Evolutionary conservation across 2,888 invertebrate species (phyloP).

Genomic region (Volucella zonaria): DNA sequence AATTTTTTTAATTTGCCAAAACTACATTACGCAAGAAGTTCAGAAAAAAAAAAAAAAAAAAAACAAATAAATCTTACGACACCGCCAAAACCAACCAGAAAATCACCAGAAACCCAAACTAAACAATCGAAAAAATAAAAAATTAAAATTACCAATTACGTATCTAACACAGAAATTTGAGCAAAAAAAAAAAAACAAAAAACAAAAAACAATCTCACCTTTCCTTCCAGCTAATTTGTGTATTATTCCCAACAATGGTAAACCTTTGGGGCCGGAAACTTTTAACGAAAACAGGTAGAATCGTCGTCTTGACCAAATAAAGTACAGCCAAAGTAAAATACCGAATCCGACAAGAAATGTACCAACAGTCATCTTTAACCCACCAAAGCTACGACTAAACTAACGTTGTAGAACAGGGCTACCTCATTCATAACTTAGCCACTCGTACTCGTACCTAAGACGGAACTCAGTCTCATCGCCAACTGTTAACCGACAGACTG

Average conservation of each 20-base stretch:
- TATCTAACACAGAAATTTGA: no score
- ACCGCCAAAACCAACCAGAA: no score
- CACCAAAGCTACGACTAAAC: constrained; percentile 55
- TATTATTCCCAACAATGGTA: constrained; percentile 56
- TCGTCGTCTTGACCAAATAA: constrained; percentile 67
- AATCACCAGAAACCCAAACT: no score
- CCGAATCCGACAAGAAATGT: constrained; percentile 58
- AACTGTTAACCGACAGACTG: constrained; percentile 9
- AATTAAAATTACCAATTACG: no score
- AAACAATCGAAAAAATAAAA: no score
- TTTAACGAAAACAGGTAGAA: constrained; percentile 62
- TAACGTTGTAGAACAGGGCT: constrained; percentile 54
- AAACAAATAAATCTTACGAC: no score
- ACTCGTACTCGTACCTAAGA: neutral
- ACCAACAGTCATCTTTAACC: constrained; percentile 62
- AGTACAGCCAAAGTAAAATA: constrained; percentile 58
- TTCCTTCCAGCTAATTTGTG: constrained; percentile 46
- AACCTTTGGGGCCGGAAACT: constrained; percentile 59
- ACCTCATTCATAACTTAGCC: constrained; percentile 19
- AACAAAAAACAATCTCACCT: constrained; percentile 36
- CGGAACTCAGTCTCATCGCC: neutral
- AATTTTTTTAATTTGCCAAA: no score
- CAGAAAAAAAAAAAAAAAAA: no score
- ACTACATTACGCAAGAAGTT: no score
- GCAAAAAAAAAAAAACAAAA: no score